Percentiles rank a stretch among this genome's conserved stretches.
Evolutionary conservation across 2,888 invertebrate genomes (phyloP).

Genomic region (Troglohyphantes excavatus): DNA sequence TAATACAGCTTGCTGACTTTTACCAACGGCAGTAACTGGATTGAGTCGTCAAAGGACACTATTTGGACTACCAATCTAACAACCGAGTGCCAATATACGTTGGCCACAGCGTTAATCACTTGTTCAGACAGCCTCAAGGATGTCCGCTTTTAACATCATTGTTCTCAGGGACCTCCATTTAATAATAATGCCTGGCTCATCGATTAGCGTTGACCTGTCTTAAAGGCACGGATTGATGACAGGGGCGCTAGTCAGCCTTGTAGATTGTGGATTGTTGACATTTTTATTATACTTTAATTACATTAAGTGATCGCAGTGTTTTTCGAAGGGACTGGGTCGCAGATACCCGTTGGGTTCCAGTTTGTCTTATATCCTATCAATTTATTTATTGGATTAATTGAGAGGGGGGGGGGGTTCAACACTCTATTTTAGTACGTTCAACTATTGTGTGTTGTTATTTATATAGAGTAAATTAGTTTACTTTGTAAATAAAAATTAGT

Average conservation of each 20-base stretch:
- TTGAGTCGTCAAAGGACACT: background rate
- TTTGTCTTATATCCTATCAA: background rate
- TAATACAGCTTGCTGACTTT: too few relatives aligned
- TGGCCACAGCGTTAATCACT: background rate
- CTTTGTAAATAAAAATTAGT: too few relatives aligned
- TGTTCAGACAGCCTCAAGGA: slow-evolving; percentile 27
- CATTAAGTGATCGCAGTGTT: slow-evolving; percentile 22
- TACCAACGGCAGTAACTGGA: too few relatives aligned
- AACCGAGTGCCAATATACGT: background rate
- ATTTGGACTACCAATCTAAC: background rate
- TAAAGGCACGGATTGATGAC: slow-evolving; percentile 4
- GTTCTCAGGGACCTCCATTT: slow-evolving; percentile 11
- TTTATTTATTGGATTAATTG: background rate
- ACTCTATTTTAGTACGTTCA: too few relatives aligned
- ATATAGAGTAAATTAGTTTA: too few relatives aligned
- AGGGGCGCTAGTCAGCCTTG: slow-evolving; percentile 10
- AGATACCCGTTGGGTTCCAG: slow-evolving; percentile 7
- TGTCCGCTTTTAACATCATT: slow-evolving; percentile 6
- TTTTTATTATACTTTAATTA: slow-evolving; percentile 21
- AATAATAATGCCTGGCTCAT: background rate
- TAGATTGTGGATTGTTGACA: slow-evolving; percentile 20
- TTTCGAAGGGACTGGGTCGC: slow-evolving; percentile 18
- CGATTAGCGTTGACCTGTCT: background rate
- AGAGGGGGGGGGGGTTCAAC: too few relatives aligned
- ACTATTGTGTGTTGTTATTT: too few relatives aligned